phyloP scores from a whole-genome alignment of 2,113 vertebrate species.

The Dromas ardeola region DNA sequence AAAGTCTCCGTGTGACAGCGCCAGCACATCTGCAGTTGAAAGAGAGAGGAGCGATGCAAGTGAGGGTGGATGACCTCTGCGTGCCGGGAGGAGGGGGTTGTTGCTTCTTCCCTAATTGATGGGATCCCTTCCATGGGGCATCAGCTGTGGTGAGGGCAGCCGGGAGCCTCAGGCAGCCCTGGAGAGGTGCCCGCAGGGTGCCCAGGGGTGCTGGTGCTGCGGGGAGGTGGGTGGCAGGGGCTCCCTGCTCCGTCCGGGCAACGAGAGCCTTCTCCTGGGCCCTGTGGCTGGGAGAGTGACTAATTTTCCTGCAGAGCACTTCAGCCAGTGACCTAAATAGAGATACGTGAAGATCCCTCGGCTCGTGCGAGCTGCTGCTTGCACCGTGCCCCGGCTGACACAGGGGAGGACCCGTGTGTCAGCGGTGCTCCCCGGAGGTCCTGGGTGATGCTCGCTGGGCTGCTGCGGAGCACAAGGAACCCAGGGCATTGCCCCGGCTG shows the following conservation, averaged over 20 bases:
- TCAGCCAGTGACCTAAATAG: constrained; percentile 52
- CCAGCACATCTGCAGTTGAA: not conserved
- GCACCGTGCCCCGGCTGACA: not conserved
- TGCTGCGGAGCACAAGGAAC: rapidly evolving
- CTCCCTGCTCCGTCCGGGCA: not conserved
- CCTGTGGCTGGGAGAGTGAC: not conserved
- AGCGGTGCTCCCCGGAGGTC: rapidly evolving
- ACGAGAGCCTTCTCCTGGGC: not conserved
- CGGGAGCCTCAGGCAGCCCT: not conserved
- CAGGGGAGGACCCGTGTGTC: not conserved
- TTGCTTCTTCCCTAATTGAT: not conserved
- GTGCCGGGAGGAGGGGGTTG: not conserved
- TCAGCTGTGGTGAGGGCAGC: rapidly evolving
- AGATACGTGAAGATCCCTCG: not conserved
- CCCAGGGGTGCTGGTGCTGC: rapidly evolving
- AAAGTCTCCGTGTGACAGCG: not conserved
- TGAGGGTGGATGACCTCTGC: rapidly evolving
- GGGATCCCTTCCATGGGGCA: not conserved
- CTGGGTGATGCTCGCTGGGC: rapidly evolving
- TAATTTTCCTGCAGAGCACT: constrained; percentile 6
- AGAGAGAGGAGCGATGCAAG: not conserved
- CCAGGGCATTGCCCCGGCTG: not conserved
- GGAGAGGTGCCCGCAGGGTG: not conserved
- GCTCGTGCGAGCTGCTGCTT: not conserved
- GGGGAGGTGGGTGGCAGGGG: rapidly evolving